These are phyloP conservation scores for Zygothrica quintamaculata DNA, from an alignment of 2,888 invertebrate genomes.

Conservation along the genomic window DNA sequence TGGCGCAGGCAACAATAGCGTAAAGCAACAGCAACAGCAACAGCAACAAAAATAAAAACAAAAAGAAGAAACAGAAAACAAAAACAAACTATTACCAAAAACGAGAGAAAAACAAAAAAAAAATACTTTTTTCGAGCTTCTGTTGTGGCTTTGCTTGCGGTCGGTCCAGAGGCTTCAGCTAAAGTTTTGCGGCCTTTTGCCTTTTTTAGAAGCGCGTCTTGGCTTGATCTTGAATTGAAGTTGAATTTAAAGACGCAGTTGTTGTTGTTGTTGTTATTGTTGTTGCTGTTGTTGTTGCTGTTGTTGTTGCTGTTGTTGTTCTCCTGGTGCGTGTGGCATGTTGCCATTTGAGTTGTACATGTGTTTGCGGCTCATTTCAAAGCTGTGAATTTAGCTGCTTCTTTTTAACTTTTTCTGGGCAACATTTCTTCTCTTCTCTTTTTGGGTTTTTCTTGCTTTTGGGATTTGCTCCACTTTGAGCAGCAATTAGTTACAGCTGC, in stretches of 20 bases:
- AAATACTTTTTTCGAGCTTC: constrained; percentile 68
- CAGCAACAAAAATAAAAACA: constrained; percentile 17
- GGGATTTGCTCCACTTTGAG: constrained; percentile 45
- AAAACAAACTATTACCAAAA: constrained; percentile 74
- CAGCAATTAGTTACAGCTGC: constrained; percentile 72
- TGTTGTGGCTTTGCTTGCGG: constrained; percentile 76
- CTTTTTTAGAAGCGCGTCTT: constrained; percentile 60
- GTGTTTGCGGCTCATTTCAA: constrained; percentile 73
- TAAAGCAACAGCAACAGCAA: constrained; percentile 37
- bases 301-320: constrained; percentile 19
- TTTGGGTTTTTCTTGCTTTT: constrained; percentile 4
- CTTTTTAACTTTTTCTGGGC: constrained; percentile 20
- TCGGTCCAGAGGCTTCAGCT: constrained; percentile 41
- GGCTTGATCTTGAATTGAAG: constrained; percentile 51
- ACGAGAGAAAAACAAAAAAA: no score
- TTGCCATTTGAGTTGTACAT: constrained; percentile 78
- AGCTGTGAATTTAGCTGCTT: constrained; percentile 45
- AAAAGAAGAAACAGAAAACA: constrained; percentile 33
- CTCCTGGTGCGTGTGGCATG: constrained; percentile 74
- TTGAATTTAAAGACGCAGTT: constrained; percentile 47
- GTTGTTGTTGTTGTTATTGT: constrained; percentile 17
- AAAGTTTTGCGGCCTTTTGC: constrained; percentile 54
- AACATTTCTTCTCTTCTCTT: constrained; percentile 4
- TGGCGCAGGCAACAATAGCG: constrained; percentile 50
- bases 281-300: constrained; percentile 26